Conservation (phyloP, 1,140 invertebrate species). For the Nymphalis io region DNA sequence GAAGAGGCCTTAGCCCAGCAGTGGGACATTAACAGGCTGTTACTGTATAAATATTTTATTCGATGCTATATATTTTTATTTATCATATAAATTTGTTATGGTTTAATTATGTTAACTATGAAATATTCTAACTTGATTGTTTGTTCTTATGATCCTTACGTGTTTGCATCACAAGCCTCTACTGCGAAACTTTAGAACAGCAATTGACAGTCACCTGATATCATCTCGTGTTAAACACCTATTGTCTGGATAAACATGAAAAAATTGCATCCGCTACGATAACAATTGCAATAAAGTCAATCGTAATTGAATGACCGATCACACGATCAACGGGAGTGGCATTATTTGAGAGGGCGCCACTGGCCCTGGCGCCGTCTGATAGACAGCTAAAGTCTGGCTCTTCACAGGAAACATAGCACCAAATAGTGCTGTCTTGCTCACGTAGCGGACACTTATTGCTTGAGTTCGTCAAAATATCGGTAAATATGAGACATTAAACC, state of each 20-base stretch:
- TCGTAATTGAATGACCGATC: slow-evolving; percentile 46
- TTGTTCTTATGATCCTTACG: neutral
- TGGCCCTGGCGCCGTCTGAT: slow-evolving; percentile 37
- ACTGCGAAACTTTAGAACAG: neutral
- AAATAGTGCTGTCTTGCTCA: neutral
- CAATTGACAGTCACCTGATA: neutral
- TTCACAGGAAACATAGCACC: slow-evolving; percentile 6
- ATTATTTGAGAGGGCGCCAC: slow-evolving; percentile 43
- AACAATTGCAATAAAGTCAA: slow-evolving; percentile 43
- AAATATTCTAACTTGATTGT: neutral
- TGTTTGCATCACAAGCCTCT: neutral
- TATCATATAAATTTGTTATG: too few species aligned
- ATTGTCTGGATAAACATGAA: slow-evolving; percentile 15
- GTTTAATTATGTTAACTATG: too few species aligned
- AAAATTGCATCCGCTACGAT: slow-evolving; percentile 37
- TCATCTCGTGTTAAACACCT: neutral
- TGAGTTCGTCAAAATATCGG: too few species aligned
- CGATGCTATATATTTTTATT: too few species aligned
- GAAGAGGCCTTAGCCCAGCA: too few species aligned
- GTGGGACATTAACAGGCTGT: too few species aligned
- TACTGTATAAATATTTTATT: too few species aligned
- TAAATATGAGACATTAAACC: too few species aligned
- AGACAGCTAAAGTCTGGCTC: slow-evolving; percentile 16
- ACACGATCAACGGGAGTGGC: slow-evolving; percentile 29
- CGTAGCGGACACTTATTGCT: too few species aligned